phyloP scores from a whole-genome alignment of 2,888 invertebrate genomes.

The Clostera curtula region DNA sequence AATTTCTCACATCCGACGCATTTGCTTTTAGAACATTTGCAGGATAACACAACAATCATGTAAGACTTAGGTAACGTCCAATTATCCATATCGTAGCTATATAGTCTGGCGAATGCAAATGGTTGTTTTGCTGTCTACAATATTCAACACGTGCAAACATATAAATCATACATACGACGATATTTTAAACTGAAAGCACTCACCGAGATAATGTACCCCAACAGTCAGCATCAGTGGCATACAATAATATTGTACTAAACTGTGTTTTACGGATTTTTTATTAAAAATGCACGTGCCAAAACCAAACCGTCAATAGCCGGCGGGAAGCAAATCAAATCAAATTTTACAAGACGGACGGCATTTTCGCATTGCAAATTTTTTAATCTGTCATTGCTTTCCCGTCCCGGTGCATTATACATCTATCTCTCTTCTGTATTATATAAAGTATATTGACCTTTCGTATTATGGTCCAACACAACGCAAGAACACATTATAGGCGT shows the following conservation, averaged over 20 bases:
- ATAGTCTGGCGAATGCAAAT: conserved; percentile 57
- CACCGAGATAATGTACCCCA: conserved; percentile 53
- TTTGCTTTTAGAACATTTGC: conserved; percentile 12
- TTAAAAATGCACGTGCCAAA: conserved; percentile 71
- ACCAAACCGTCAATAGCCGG: conserved; percentile 67
- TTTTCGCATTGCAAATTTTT: conserved; percentile 42
- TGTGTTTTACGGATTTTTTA: conserved; percentile 40
- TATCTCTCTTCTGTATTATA: neutral
- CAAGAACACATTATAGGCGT: too few relatives aligned
- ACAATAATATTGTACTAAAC: conserved; percentile 35
- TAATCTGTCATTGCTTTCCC: conserved; percentile 15
- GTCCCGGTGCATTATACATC: conserved; percentile 7
- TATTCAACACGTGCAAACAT: conserved; percentile 63
- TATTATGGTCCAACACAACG: too few relatives aligned
- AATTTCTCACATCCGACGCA: conserved; percentile 16
- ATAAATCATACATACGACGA: conserved; percentile 30
- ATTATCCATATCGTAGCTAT: conserved; percentile 68
- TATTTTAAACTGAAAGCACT: conserved; percentile 40
- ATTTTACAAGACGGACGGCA: conserved; percentile 44
- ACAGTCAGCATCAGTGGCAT: conserved; percentile 62
- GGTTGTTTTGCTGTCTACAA: conserved; percentile 67
- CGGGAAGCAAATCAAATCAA: conserved; percentile 67
- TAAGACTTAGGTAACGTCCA: conserved; percentile 9
- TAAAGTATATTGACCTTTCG: conserved; percentile 4
- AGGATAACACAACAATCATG: conserved; percentile 9